Evolutionary conservation across 2,888 invertebrate species (phyloP).

Genomic region (Thalpophila matura): DNA sequence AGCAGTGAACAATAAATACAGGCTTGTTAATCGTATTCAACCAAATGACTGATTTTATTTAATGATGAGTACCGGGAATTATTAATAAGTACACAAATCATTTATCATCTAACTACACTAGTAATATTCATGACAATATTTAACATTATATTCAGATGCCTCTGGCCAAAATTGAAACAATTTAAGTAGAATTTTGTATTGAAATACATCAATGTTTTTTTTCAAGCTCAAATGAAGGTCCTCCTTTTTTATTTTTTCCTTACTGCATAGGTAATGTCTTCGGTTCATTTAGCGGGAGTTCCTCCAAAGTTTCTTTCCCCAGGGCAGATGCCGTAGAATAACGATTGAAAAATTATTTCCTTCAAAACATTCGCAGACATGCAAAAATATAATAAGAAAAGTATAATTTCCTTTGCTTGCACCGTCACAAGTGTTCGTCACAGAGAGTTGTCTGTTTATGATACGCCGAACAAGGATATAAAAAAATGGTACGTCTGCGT

Average conservation of each 20-base stretch:
- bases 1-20: neutral
- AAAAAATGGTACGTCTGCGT: slow-evolving; percentile 69
- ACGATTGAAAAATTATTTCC: too few relatives aligned
- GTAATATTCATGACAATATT: too few relatives aligned
- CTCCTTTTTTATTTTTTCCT: too few relatives aligned
- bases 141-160: neutral
- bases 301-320: too few relatives aligned
- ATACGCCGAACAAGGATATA: slow-evolving; percentile 37
- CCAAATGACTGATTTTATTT: slow-evolving; percentile 17
- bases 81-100: neutral
- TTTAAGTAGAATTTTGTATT: too few relatives aligned
- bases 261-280: too few relatives aligned
- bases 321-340: too few relatives aligned
- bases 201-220: too few relatives aligned
- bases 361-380: neutral
- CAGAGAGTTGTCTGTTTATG: slow-evolving; percentile 44
- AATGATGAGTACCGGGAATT: neutral
- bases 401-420: slow-evolving; percentile 40
- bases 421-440: slow-evolving; percentile 12
- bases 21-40: neutral
- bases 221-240: too few relatives aligned
- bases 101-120: neutral
- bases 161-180: too few relatives aligned
- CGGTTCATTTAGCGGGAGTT: too few relatives aligned
- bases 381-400: slow-evolving; percentile 17